phyloP scores from a whole-genome alignment of 2,888 invertebrate genomes.

The Dastarcus helophoroides region DNA sequence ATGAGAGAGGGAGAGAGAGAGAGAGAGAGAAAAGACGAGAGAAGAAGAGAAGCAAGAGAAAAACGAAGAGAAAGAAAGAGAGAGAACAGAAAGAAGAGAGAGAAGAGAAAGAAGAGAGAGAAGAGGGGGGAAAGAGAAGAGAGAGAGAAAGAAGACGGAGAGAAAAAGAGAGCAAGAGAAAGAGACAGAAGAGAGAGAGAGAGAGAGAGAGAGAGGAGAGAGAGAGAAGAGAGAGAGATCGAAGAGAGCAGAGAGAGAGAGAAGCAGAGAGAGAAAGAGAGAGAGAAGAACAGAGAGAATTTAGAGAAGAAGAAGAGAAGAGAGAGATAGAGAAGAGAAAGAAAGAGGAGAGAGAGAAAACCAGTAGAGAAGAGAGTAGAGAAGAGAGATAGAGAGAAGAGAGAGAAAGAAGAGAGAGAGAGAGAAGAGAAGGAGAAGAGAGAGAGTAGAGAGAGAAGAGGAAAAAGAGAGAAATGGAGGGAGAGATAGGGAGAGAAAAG shows the following conservation, averaged over 20 bases:
- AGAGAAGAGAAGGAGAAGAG: slow-evolving; percentile 2
- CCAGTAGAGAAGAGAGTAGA: too few relatives aligned
- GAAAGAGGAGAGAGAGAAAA: neutral
- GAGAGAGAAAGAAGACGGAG: too few relatives aligned
- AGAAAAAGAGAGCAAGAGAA: too few relatives aligned
- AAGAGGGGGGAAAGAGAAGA: neutral
- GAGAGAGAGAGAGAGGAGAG: neutral
- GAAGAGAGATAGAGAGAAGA: too few relatives aligned
- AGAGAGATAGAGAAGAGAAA: too few relatives aligned
- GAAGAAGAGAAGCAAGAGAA: too few relatives aligned
- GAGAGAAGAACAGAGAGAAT: neutral
- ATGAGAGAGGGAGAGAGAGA: neutral
- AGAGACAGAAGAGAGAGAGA: neutral
- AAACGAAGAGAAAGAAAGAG: too few relatives aligned
- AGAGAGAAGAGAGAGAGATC: slow-evolving; percentile 4
- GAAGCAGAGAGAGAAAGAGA: neutral
- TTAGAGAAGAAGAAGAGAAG: neutral
- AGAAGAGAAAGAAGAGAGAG: too few relatives aligned
- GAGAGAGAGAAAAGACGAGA: neutral
- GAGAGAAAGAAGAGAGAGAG: neutral
- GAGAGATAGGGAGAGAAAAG: too few relatives aligned
- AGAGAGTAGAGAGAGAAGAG: too few relatives aligned
- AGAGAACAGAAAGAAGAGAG: slow-evolving; percentile 1
- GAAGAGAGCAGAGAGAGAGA: too few relatives aligned
- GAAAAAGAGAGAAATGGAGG: too few relatives aligned